Evolutionary conservation across 2,113 vertebrate species (phyloP), one percentile per base, ranked within the genome.

Genomic region (Thalassoma bifasciatum): DNA sequence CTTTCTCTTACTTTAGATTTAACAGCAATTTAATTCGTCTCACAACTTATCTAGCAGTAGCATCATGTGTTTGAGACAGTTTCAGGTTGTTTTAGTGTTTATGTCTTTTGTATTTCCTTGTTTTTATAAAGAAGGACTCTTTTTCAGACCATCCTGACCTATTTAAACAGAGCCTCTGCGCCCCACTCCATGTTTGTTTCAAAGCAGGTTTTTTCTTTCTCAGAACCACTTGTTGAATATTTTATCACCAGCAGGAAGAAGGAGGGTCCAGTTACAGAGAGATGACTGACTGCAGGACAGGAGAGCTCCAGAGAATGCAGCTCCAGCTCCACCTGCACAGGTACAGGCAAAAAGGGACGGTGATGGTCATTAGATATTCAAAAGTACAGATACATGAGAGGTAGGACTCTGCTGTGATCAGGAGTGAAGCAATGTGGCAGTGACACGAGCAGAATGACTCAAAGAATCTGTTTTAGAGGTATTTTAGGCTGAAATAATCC

Each of bases 161-260:
- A 23, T 50, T 60, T 42, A 16, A 44, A 11, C 34, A 13, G 9
- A 67, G 63, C 23, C 34, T 59, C 6, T 22, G 13, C 19, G 40
- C 4, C 16, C 26, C 36, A 44, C 54, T 62, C 30, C 68, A n/a
- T 30, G 56, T 47, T 44, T 53, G 66, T 56, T 56, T 51, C 17
- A 16, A 21, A 61, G 58, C 67, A 61, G 65, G 61, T 66, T 83
- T 38, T 34, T 38, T 42, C 72, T 64, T 57, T 68, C 21, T 66
- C 58, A 17, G 26, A 56, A 40, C 23, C 8, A 62, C 66, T 62
- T 76, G 81, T 47, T 92, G 70, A 92, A 91, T 91, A 87, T 91
- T 90, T 91, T 16, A 92, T 85, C 54, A 58, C 44, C 1, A 3
- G 34, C 57, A 23, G 81, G 86, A 47, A 67, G 64, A 44, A 24